Conservation (phyloP, 2,113 vertebrate species). For the Baryphthengus martii region DNA sequence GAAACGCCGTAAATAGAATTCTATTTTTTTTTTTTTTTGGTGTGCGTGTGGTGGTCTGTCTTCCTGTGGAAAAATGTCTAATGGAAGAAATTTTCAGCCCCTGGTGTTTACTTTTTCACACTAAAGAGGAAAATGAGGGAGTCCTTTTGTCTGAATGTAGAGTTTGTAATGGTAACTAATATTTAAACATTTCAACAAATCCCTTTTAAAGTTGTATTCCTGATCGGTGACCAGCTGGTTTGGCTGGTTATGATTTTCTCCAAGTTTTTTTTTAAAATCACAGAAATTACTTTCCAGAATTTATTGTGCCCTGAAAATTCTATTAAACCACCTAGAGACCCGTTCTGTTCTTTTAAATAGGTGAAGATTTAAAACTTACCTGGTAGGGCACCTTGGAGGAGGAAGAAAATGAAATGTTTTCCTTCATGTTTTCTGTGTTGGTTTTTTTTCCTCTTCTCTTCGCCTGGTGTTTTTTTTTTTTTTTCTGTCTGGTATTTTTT, state of each 20-base stretch:
- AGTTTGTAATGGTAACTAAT: background rate
- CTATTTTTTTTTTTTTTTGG: background rate
- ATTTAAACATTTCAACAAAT: background rate
- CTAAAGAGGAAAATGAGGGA: background rate
- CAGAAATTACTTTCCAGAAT: background rate
- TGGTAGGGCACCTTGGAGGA: background rate
- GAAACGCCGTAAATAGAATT: slow-evolving; percentile 57
- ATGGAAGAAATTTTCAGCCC: background rate
- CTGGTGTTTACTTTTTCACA: background rate
- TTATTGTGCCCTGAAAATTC: background rate
- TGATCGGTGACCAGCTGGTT: background rate
- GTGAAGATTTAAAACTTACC: background rate
- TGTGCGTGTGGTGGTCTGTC: background rate
- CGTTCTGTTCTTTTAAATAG: background rate
- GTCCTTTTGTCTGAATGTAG: background rate
- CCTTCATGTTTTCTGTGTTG: background rate
- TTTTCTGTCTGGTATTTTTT: too few relatives aligned
- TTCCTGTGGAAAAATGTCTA: background rate
- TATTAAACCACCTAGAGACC: background rate
- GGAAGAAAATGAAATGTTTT: background rate
- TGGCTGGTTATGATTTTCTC: background rate
- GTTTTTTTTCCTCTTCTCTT: background rate
- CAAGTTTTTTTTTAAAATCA: background rate
- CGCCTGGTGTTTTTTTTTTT: background rate
- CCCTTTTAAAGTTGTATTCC: background rate